Conservation (phyloP, 2,113 vertebrate species). For the Danionella cerebrum region DNA sequence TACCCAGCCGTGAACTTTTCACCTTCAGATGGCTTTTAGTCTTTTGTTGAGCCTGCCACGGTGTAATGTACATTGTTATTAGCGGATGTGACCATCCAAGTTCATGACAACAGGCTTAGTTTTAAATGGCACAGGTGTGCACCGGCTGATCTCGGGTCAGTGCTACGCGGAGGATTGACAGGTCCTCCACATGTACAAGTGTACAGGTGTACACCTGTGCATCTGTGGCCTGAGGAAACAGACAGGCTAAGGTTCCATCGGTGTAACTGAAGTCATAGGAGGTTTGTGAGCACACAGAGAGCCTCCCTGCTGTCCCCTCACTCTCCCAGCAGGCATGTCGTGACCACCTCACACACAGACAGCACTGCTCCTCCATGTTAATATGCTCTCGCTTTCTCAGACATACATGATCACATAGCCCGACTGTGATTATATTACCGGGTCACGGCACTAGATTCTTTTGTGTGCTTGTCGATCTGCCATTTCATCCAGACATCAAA, state of each 20-base stretch:
- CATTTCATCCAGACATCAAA: slow-evolving; percentile 7
- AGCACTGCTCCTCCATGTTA: slow-evolving; percentile 1
- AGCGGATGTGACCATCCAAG: background rate
- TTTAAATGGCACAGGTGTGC: slow-evolving; percentile 36
- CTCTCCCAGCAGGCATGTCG: slow-evolving; percentile 7
- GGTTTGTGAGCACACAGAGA: background rate
- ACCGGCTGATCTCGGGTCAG: slow-evolving; percentile 12
- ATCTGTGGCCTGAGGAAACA: slow-evolving; percentile 23
- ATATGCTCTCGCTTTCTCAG: slow-evolving; percentile 5
- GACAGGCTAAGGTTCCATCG: slow-evolving; percentile 26
- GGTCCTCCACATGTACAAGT: slow-evolving; percentile 19
- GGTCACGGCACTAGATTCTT: slow-evolving; percentile 20
- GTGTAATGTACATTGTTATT: slow-evolving; percentile 1
- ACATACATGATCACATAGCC: background rate
- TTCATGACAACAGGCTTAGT: slow-evolving; percentile 9
- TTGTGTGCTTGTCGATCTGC: background rate
- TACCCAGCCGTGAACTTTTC: background rate
- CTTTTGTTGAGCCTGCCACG: background rate
- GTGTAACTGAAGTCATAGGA: slow-evolving; percentile 19
- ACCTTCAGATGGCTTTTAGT: slow-evolving; percentile 27
- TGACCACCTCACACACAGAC: slow-evolving; percentile 7
- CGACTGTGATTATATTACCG: slow-evolving; percentile 25
- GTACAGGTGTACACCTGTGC: slow-evolving; percentile 40
- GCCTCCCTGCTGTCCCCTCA: background rate
- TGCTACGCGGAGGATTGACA: slow-evolving; percentile 24